phyloP scores from a whole-genome alignment of 2,888 invertebrate genomes.

The Drosophila algonquin region DNA sequence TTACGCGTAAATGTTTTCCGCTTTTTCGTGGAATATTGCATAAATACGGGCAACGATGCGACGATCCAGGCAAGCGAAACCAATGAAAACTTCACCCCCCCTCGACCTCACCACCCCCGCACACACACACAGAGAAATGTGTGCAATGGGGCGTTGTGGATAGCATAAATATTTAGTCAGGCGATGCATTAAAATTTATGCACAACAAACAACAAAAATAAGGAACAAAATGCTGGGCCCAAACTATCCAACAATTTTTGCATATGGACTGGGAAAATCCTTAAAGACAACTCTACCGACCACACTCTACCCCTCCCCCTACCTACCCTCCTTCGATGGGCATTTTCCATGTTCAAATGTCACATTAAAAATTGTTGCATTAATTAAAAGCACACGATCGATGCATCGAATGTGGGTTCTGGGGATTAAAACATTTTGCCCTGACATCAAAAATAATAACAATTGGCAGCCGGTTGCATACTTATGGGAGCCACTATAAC shows the following conservation, averaged over 20 bases:
- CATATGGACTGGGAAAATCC: conserved; percentile 12
- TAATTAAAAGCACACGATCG: conserved; percentile 45
- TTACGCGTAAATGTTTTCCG: conserved; percentile 9
- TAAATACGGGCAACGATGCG: conserved; percentile 22
- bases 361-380: conserved; percentile 53
- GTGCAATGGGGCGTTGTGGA: conserved; percentile 73
- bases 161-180: conserved; percentile 74
- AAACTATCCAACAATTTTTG: conserved; percentile 10
- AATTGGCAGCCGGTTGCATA: conserved; percentile 30
- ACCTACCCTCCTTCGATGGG: conserved; percentile 2
- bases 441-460: conserved; percentile 61
- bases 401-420: conserved; percentile 17
- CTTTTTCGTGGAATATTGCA: conserved; percentile 31
- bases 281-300: conserved; percentile 33
- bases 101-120: neutral
- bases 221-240: conserved; percentile 8
- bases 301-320: neutral
- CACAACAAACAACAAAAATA: conserved; percentile 53
- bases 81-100: conserved; percentile 16
- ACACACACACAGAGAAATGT: conserved; percentile 16
- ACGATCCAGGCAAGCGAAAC: conserved; percentile 19
- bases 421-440: conserved; percentile 38
- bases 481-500: neutral
- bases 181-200: conserved; percentile 74
- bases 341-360: conserved; percentile 51